Percentiles rank a stretch among this genome's conserved stretches.
Evolutionary conservation across 2,797 vertebrate genomes (phyloP).

Genomic region (Acrossocheilus wenchowensis): DNA sequence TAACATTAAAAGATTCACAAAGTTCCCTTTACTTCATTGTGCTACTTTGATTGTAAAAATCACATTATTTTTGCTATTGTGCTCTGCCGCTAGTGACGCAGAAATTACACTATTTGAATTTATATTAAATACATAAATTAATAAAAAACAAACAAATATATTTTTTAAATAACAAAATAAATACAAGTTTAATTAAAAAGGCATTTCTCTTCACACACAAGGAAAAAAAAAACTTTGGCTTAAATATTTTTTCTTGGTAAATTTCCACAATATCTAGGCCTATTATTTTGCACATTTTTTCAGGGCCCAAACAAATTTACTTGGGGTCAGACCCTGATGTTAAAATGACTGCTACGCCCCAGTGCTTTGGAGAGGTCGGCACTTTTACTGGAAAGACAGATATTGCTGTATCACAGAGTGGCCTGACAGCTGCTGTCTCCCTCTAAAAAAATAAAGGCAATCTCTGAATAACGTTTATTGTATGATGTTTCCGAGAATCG

Average conservation of each 20-base stretch:
- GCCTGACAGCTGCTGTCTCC: constrained; percentile 52
- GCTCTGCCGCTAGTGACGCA: neutral
- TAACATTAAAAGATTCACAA: neutral
- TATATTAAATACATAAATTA: neutral
- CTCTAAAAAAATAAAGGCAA: constrained; percentile 32
- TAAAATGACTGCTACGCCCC: neutral
- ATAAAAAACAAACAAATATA: neutral
- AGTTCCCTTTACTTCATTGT: neutral
- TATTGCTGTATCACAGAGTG: constrained; percentile 29
- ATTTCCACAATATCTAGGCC: neutral
- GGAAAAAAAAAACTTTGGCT: neutral
- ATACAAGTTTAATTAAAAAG: too few species aligned
- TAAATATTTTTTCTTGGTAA: neutral
- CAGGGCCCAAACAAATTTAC: neutral
- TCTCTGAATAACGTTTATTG: constrained; percentile 55
- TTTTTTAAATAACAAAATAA: neutral
- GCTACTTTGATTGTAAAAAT: too few species aligned
- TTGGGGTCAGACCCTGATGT: neutral
- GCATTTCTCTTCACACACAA: neutral
- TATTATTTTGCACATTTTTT: neutral
- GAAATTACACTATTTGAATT: neutral
- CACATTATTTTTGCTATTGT: too few species aligned
- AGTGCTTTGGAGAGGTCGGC: constrained; percentile 40
- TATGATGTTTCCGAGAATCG: constrained; percentile 45
- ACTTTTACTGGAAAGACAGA: constrained; percentile 43